Conservation (phyloP, 2,113 vertebrate genomes). For the Serinus canaria region DNA sequence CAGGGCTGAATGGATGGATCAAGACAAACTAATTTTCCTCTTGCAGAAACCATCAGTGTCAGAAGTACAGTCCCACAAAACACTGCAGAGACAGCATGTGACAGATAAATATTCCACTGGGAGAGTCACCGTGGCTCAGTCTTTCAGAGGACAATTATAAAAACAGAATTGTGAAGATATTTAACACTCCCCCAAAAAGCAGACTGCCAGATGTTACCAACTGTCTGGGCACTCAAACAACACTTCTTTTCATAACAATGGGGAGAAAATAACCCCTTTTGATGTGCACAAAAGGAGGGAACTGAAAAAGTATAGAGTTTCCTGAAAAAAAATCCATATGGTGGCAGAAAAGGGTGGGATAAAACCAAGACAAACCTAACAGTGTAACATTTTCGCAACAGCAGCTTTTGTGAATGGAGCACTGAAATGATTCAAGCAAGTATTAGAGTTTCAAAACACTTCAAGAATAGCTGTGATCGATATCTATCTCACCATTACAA, state of each 20-base stretch:
- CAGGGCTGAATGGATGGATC: not conserved
- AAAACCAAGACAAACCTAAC: not conserved
- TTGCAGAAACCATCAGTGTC: not conserved
- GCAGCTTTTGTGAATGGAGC: not conserved
- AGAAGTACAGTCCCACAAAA: not conserved
- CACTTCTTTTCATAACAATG: not conserved
- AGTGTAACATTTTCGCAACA: not conserved
- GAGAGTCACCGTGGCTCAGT: not conserved
- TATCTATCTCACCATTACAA: not conserved
- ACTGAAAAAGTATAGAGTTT: not conserved
- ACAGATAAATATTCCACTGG: not conserved
- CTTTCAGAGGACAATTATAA: not conserved
- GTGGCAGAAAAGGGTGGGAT: not conserved
- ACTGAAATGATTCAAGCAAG: not conserved
- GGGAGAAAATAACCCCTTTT: not conserved
- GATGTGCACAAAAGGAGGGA: not conserved
- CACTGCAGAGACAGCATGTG: not conserved
- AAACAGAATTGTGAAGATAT: conserved; percentile 15
- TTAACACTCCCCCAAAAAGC: not conserved
- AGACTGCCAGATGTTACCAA: conserved; percentile 4
- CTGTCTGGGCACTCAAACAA: not conserved
- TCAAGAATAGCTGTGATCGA: not conserved
- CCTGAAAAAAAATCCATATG: not conserved
- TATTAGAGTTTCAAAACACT: not conserved
- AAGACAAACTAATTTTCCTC: not conserved